Conservation (phyloP, 2,888 invertebrate species). For the Salticus scenicus region DNA sequence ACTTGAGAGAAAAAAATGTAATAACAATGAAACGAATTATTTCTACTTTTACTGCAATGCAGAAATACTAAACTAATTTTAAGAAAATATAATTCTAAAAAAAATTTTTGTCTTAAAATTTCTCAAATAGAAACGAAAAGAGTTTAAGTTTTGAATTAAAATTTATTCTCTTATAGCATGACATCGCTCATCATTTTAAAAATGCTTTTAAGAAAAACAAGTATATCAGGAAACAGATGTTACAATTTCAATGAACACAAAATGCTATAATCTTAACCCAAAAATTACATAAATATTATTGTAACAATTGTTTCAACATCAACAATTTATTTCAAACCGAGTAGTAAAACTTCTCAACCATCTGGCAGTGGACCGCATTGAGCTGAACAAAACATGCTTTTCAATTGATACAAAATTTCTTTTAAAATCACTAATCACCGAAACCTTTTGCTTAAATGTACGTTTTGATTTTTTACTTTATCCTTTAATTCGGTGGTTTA, state of each 20-base stretch:
- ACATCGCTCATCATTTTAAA: no score
- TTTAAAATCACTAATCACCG: background rate
- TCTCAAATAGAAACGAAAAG: no score
- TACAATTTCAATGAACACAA: background rate
- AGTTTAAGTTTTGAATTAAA: no score
- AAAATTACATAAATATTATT: background rate
- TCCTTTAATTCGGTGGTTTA: background rate
- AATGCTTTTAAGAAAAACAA: no score
- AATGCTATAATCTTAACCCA: background rate
- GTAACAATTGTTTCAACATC: background rate
- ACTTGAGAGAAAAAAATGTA: no score
- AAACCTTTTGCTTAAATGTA: background rate
- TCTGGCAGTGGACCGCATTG: conserved; percentile 28
- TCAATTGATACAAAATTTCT: background rate
- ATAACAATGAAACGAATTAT: no score
- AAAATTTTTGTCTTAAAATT: no score
- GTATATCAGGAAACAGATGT: background rate
- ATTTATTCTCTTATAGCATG: no score
- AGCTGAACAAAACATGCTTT: background rate
- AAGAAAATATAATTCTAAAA: no score
- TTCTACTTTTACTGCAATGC: no score
- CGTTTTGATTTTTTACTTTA: background rate
- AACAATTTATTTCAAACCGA: background rate
- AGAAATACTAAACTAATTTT: no score
- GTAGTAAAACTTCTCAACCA: conserved; percentile 9